Evolutionary conservation across 2,888 invertebrate species (phyloP), one percentile per base, ranked within the genome.

Genomic region (Polia nebulosa): DNA sequence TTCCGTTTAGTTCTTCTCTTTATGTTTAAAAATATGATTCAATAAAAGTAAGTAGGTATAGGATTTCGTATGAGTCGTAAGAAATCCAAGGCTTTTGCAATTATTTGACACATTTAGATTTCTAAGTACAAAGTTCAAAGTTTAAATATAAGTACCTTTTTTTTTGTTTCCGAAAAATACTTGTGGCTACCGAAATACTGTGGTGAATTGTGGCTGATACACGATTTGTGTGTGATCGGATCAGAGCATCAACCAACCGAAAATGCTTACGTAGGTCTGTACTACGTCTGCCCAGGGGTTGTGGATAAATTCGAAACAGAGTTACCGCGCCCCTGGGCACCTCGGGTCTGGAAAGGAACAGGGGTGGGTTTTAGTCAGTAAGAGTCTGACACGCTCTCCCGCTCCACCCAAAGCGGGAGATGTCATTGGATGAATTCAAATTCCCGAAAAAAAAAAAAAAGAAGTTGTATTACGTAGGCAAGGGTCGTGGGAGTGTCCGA

Each of bases 21-120:
- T 63, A 59, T 60, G 32, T 73, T 25, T 25, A 57, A 39, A 76
- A 60, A 76, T 61, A 77, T 47, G 34, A 58, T 67, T 58, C 53
- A 61, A 62, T 72, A 45, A 57, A 71, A 64, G 22, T 27, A 76
- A 52, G 39, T 49, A 71, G 45, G 36, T 39, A 63, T 41, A 44
- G 34, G 41, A 49, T 64, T 72, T 49, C 17, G 36, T 47, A 41
- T 8, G 41, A 22, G n/a, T 63, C 41, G 32, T 17, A 39, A 49
- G 27, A 49, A 45, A 49, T 29, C 6, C 22, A 39, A 53, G 15
- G 53, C 22, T 52, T 67, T 59, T 55, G 34, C 25, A 36, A 32
- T 39, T 65, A 32, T 49, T 62, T 61, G 17, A 6, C 1, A 41
- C 32, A 41, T 64, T n/a, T 11, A 25, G 22, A 7, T 45, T 15